These are phyloP conservation scores for Fringilla coelebs DNA, from an alignment of 2,797 vertebrate species.

Conservation along the genomic window DNA sequence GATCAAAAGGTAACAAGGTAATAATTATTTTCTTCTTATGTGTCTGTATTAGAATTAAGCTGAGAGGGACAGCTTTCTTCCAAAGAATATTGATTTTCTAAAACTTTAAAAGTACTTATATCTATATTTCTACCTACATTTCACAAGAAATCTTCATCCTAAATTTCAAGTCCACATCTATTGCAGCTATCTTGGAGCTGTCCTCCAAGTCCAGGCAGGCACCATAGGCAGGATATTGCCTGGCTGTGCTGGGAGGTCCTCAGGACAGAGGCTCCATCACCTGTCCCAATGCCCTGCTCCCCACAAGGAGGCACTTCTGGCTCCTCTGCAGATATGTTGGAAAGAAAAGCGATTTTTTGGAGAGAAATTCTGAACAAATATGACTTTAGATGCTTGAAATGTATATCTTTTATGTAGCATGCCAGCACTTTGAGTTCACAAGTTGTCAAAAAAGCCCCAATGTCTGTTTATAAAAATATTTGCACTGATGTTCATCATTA, in stretches of 20 bases:
- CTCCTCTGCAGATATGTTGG: background rate
- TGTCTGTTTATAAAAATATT: background rate
- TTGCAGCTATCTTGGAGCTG: background rate
- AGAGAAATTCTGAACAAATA: background rate
- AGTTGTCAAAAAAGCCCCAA: rapidly evolving
- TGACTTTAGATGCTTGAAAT: background rate
- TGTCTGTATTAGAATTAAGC: background rate
- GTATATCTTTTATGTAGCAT: background rate
- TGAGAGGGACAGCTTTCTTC: background rate
- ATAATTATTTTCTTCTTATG: background rate
- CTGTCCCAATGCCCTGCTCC: background rate
- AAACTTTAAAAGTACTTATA: background rate
- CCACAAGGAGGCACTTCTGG: background rate
- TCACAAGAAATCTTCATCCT: background rate
- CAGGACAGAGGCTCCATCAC: rapidly evolving
- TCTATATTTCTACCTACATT: background rate
- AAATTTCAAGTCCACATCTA: background rate
- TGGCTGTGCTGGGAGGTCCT: background rate
- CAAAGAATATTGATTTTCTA: background rate
- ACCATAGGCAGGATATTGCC: rapidly evolving
- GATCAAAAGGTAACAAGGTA: background rate
- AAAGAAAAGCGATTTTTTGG: background rate
- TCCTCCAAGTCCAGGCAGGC: background rate
- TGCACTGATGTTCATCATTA: background rate
- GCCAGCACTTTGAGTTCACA: background rate